phyloP scores from a whole-genome alignment of 2,888 invertebrate species.

The Drosophila kanekoi region DNA sequence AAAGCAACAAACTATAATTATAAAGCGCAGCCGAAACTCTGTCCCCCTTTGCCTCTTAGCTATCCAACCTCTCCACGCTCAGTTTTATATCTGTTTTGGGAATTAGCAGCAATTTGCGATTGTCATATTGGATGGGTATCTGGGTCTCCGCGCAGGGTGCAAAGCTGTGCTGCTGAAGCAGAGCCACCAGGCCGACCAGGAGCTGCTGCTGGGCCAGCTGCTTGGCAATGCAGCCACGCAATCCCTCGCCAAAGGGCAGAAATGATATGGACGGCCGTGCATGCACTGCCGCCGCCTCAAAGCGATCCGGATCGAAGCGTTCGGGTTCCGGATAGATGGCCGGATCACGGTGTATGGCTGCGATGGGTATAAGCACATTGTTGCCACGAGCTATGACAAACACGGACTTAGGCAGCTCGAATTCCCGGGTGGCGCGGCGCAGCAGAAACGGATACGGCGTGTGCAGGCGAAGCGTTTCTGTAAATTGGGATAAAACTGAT shows the following conservation, averaged over 20 bases:
- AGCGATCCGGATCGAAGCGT: conserved; percentile 88
- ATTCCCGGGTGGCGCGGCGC: conserved; percentile 74
- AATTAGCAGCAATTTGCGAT: conserved; percentile 59
- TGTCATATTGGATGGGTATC: conserved; percentile 73
- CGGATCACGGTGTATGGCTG: conserved; percentile 87
- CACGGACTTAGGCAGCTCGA: conserved; percentile 76
- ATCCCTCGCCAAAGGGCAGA: conserved; percentile 81
- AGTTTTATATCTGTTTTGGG: conserved; percentile 73
- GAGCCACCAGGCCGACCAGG: conserved; percentile 68
- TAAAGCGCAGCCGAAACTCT: conserved; percentile 1
- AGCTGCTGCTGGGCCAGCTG: conserved; percentile 75
- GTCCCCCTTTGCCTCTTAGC: conserved; percentile 3
- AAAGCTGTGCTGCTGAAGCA: conserved; percentile 71
- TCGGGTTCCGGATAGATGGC: conserved; percentile 86
- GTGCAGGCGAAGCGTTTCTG: conserved; percentile 86
- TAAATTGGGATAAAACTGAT: conserved; percentile 20
- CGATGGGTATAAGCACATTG: conserved; percentile 75
- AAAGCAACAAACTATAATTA: conserved; percentile 19
- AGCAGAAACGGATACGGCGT: conserved; percentile 84
- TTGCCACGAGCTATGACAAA: conserved; percentile 78
- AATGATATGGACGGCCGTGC: conserved; percentile 84
- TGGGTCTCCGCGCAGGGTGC: conserved; percentile 68
- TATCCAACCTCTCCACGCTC: conserved; percentile 53
- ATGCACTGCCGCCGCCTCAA: conserved; percentile 86
- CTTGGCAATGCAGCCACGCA: conserved; percentile 77